These are phyloP conservation scores for Ceramica pisi DNA, from an alignment of 2,888 invertebrate species.

Conservation along the genomic window DNA sequence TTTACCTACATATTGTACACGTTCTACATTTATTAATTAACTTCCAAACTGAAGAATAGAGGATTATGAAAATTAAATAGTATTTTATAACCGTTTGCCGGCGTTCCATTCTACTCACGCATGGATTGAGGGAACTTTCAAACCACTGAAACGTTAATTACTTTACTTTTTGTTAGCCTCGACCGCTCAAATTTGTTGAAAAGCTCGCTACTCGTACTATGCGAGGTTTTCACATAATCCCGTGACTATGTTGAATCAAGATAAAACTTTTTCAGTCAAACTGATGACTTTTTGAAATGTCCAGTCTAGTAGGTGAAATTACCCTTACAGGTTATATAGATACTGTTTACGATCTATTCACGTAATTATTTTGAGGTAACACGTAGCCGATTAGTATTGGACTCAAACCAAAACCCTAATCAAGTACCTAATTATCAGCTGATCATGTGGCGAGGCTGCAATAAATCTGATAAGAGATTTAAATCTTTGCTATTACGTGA, in stretches of 20 bases:
- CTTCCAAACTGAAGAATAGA: constrained; percentile 21
- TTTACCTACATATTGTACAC: background rate
- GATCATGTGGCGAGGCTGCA: background rate
- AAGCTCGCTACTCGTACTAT: constrained; percentile 63
- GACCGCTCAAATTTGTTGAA: constrained; percentile 68
- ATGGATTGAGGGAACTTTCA: constrained; percentile 73
- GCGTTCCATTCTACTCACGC: constrained; percentile 70
- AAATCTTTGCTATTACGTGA: background rate
- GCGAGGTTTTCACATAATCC: constrained; percentile 59
- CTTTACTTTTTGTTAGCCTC: constrained; percentile 78
- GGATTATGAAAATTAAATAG: constrained; percentile 45
- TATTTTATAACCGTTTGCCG: constrained; percentile 54
- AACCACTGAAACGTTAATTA: constrained; percentile 78
- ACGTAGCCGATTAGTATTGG: background rate
- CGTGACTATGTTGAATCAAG: constrained; percentile 35
- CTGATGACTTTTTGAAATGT: constrained; percentile 3
- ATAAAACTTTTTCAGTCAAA: constrained; percentile 26
- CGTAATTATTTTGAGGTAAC: background rate
- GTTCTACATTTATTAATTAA: constrained; percentile 12
- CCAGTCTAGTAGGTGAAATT: background rate
- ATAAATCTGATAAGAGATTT: background rate
- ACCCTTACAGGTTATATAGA: background rate
- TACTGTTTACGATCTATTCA: background rate
- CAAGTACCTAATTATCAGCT: background rate
- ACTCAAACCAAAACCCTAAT: background rate